phyloP scores from a whole-genome alignment of 37 sponge, comb jelly and placozoan species.

The Beroe ovata region DNA sequence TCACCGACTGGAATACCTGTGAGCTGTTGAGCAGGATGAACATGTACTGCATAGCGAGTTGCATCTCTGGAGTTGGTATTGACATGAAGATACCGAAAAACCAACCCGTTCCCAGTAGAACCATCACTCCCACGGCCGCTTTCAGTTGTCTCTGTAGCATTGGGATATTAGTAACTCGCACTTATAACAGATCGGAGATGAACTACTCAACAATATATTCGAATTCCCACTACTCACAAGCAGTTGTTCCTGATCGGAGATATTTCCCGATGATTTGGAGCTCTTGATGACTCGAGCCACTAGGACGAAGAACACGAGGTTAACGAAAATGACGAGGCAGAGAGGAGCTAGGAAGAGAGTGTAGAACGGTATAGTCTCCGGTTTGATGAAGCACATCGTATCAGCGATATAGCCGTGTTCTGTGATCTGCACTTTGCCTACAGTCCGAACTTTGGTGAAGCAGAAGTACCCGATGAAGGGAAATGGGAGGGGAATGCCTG shows the following conservation, averaged over 20 bases:
- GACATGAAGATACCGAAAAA: constrained; percentile 61
- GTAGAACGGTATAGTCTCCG: constrained; percentile 46
- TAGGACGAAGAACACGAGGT: constrained; percentile 56
- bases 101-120: constrained; percentile 61
- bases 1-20: no score
- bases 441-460: constrained; percentile 45
- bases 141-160: constrained; percentile 64
- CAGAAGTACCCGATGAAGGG: constrained; percentile 52
- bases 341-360: constrained; percentile 53
- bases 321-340: not conserved
- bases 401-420: constrained; percentile 44
- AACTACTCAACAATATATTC: no score
- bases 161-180: no score
- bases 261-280: constrained; percentile 59
- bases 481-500: constrained; percentile 30
- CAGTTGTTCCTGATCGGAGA: constrained; percentile 59
- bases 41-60: constrained; percentile 49
- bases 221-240: constrained; percentile 18
- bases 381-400: constrained; percentile 53
- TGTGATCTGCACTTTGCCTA: not conserved
- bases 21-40: constrained; percentile 62
- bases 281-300: constrained; percentile 61
- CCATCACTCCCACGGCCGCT: constrained; percentile 65
- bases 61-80: constrained; percentile 25
- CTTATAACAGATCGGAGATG: no score